Percentiles rank a stretch among this genome's conserved stretches.
These are phyloP conservation scores for Drosophila barbarae DNA, from an alignment of 2,888 invertebrate genomes.

Conservation along the genomic window DNA sequence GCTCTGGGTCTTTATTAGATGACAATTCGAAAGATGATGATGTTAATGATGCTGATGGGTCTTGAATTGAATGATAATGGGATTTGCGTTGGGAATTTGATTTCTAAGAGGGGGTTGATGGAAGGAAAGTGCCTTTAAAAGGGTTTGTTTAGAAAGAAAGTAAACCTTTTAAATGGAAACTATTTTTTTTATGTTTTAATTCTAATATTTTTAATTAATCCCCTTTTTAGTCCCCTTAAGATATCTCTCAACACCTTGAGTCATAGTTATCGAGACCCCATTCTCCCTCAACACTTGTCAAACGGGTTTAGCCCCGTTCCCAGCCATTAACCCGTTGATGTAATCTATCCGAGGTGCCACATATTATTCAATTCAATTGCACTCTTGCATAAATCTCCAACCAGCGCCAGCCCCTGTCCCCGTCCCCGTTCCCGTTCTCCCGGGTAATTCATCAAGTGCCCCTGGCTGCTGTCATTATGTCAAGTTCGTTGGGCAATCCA, in stretches of 20 bases:
- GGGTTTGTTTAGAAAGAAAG: no score
- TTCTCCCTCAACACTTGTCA: slow-evolving; percentile 9
- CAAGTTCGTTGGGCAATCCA: slow-evolving; percentile 50
- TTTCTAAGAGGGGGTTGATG: neutral
- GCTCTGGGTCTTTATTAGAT: slow-evolving; percentile 41
- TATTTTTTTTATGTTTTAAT: neutral
- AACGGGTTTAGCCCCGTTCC: slow-evolving; percentile 23
- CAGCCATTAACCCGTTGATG: slow-evolving; percentile 42
- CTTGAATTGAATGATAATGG: slow-evolving; percentile 12
- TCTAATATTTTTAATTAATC: neutral
- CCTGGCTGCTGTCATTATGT: slow-evolving; percentile 54
- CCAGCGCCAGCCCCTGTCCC: slow-evolving; percentile 3
- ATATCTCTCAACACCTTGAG: neutral
- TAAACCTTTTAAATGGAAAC: no score
- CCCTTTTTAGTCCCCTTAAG: neutral
- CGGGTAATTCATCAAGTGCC: slow-evolving; percentile 33
- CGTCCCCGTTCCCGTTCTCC: neutral
- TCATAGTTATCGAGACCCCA: slow-evolving; percentile 1
- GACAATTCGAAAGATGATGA: slow-evolving; percentile 32
- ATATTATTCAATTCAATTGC: slow-evolving; percentile 30
- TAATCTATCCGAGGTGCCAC: slow-evolving; percentile 36
- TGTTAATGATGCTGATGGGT: slow-evolving; percentile 19
- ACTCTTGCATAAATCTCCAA: slow-evolving; percentile 38
- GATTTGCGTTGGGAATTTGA: slow-evolving; percentile 3
- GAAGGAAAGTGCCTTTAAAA: neutral